A percentile compares a stretch with the other conserved stretches of the same genome.
Conservation (phyloP, 2,797 vertebrate species). For the Perodicticus potto region DNA sequence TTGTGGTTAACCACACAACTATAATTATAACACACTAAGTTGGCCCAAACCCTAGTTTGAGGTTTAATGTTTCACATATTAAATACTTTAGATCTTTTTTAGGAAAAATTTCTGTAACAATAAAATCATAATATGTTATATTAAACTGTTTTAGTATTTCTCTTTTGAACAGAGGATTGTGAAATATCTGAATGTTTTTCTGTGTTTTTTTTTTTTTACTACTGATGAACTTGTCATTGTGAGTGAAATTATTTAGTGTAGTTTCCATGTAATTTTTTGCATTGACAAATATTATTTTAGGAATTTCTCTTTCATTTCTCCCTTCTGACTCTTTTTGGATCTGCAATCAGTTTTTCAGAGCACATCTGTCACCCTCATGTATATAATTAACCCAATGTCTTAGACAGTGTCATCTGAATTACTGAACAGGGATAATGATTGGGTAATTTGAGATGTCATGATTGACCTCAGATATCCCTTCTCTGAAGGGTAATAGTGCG, state of each 20-base stretch:
- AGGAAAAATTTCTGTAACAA: constrained; percentile 18
- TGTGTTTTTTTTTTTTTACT: background rate
- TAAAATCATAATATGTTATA: background rate
- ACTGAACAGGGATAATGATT: constrained; percentile 50
- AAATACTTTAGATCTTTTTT: constrained; percentile 5
- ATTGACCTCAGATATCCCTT: constrained; percentile 56
- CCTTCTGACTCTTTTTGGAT: constrained; percentile 32
- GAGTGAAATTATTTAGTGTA: constrained; percentile 10
- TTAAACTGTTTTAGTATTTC: constrained; percentile 16
- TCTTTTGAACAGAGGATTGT: background rate
- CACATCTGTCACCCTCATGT: constrained; percentile 59
- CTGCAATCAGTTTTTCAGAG: constrained; percentile 49
- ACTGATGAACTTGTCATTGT: constrained; percentile 19
- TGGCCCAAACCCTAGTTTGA: constrained; percentile 18
- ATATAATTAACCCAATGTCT: constrained; percentile 60
- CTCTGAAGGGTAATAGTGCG: constrained; percentile 20
- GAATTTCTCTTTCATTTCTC: constrained; percentile 23
- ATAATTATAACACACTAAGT: constrained; percentile 3
- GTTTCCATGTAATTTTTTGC: constrained; percentile 12
- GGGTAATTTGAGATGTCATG: constrained; percentile 59
- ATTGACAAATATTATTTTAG: background rate
- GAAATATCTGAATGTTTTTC: constrained; percentile 44
- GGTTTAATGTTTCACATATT: constrained; percentile 58
- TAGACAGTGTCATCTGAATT: constrained; percentile 50
- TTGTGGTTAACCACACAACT: constrained; percentile 3